Percentiles rank a stretch among this genome's conserved stretches.
Conservation (phyloP, 2,888 invertebrate species). For the Anoplius nigerrimus region DNA sequence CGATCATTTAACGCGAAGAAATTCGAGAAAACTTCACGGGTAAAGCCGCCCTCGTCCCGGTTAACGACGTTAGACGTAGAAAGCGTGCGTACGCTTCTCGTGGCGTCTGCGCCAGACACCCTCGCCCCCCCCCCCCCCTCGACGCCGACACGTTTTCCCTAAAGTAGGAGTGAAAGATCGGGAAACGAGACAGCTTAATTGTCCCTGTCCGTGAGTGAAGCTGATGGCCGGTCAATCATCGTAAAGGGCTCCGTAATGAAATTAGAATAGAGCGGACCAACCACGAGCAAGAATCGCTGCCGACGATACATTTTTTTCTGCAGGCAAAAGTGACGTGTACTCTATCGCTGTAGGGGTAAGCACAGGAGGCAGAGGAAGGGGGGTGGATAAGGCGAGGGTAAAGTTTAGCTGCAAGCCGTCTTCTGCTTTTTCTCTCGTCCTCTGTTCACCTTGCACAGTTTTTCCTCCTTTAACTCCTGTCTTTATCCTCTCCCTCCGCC, state of each 20-base stretch:
- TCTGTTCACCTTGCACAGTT: neutral
- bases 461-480: neutral
- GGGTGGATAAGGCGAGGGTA: neutral
- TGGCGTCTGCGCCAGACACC: too few species aligned
- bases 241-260: neutral
- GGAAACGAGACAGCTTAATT: too few species aligned
- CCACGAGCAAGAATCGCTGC: too few species aligned
- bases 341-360: neutral
- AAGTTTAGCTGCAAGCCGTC: slow-evolving; percentile 30
- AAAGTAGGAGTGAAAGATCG: neutral
- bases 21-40: neutral
- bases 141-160: neutral
- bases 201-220: too few species aligned
- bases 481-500: too few species aligned
- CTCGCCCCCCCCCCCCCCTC: too few species aligned
- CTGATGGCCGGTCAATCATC: too few species aligned
- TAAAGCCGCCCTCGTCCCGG: neutral
- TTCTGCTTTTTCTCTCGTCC: neutral
- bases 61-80: neutral
- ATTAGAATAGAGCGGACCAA: slow-evolving; percentile 6
- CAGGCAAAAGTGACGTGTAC: too few species aligned
- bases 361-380: slow-evolving; percentile 5
- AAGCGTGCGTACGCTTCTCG: neutral
- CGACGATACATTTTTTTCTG: too few species aligned
- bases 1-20: slow-evolving; percentile 22